phyloP scores from a whole-genome alignment of 2,888 invertebrate genomes.

The Drosophila merina region DNA sequence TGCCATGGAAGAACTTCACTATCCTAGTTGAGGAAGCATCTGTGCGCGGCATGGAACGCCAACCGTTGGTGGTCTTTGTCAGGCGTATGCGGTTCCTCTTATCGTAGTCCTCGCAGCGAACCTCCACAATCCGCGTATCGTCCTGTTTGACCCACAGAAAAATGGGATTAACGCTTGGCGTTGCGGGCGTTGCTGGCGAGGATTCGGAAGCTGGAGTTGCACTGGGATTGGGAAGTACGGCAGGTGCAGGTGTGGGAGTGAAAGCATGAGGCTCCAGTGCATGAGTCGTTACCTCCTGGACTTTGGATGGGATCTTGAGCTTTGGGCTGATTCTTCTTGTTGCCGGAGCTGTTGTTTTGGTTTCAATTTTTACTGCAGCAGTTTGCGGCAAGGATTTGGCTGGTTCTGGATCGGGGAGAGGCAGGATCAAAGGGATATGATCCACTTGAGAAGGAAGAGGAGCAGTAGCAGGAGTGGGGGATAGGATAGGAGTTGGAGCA shows the following conservation, averaged over 20 bases:
- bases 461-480: not conserved
- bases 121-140: constrained; percentile 92
- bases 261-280: constrained; percentile 5
- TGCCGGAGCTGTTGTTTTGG: constrained; percentile 61
- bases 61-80: constrained; percentile 91
- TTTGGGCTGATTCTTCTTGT: constrained; percentile 15
- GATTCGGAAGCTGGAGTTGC: constrained; percentile 3
- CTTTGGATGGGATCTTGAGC: constrained; percentile 17
- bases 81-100: constrained; percentile 92
- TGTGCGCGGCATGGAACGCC: constrained; percentile 92
- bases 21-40: constrained; percentile 84
- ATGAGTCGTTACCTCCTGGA: not conserved
- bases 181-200: constrained; percentile 16
- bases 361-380: constrained; percentile 69
- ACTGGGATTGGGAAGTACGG: not conserved
- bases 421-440: not conserved
- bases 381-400: constrained; percentile 46
- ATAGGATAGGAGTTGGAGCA: constrained; percentile 5
- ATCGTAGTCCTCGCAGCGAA: constrained; percentile 94
- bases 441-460: not conserved
- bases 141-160: constrained; percentile 93
- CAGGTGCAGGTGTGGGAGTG: not conserved
- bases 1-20: constrained; percentile 81
- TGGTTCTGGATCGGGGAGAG: constrained; percentile 16
- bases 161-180: constrained; percentile 87